phyloP scores from a whole-genome alignment of 1,140 invertebrate genomes.

The Drosophila pruinosa region DNA sequence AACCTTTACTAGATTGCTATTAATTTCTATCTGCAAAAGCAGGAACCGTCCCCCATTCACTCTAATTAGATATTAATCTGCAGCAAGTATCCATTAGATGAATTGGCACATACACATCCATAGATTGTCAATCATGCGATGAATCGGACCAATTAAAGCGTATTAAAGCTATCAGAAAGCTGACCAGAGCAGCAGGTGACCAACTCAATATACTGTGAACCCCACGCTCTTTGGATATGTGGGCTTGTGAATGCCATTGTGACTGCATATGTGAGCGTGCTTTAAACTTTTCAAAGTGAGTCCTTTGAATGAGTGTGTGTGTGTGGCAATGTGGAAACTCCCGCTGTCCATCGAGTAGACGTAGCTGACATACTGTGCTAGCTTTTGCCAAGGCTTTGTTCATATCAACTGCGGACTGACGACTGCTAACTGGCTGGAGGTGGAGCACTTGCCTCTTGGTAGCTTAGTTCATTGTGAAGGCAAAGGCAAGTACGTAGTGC shows the following conservation, averaged over 20 bases:
- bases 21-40: too few species aligned
- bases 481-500: constrained; percentile 15
- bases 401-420: constrained; percentile 38
- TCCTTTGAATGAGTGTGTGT: neutral
- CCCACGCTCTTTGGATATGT: neutral
- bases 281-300: constrained; percentile 6
- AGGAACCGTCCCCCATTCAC: too few species aligned
- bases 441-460: constrained; percentile 19
- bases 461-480: constrained; percentile 71
- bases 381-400: neutral
- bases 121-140: neutral
- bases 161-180: constrained; percentile 35
- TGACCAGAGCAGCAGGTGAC: constrained; percentile 66
- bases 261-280: neutral
- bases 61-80: neutral
- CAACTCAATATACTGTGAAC: constrained; percentile 10
- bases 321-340: neutral
- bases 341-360: neutral
- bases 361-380: neutral
- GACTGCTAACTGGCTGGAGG: neutral
- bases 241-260: neutral
- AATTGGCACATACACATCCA: neutral
- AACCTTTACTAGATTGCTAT: too few species aligned
- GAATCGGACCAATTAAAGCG: constrained; percentile 20
- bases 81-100: neutral